Percentiles rank a stretch among this genome's conserved stretches.
These are phyloP conservation scores for Xestia xanthographa DNA, from an alignment of 2,888 invertebrate species.

Conservation along the genomic window DNA sequence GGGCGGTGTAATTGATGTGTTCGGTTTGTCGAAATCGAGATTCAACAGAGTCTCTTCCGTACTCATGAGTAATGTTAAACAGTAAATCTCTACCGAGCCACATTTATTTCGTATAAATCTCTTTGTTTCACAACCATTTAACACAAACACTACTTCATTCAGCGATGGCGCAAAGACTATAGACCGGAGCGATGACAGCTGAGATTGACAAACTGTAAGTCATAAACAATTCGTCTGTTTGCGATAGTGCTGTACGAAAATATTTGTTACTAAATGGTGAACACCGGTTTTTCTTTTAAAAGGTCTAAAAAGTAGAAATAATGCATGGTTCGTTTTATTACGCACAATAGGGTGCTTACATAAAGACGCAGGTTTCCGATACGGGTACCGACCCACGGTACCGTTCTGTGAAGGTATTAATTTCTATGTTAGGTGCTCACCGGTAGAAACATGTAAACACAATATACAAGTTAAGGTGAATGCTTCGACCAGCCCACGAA, in stretches of 20 bases:
- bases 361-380: too few species aligned
- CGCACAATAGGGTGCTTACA: not conserved
- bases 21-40: conserved; percentile 91
- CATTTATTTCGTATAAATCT: conserved; percentile 89
- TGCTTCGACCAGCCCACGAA: too few species aligned
- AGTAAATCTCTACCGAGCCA: conserved; percentile 86
- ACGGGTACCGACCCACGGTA: too few species aligned
- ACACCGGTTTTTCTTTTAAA: conserved; percentile 53
- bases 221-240: conserved; percentile 41
- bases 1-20: conserved; percentile 84
- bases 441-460: too few species aligned
- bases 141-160: conserved; percentile 87
- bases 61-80: conserved; percentile 90
- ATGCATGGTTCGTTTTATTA: not conserved
- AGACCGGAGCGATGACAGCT: conserved; percentile 73
- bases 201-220: conserved; percentile 66
- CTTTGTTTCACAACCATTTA: conserved; percentile 90
- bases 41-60: conserved; percentile 91
- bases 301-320: not conserved
- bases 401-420: too few species aligned
- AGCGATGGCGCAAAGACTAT: conserved; percentile 77
- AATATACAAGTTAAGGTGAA: too few species aligned
- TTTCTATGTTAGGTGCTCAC: too few species aligned
- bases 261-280: conserved; percentile 39
- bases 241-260: conserved; percentile 33